Conservation (phyloP, 1,140 invertebrate species). For the Coenobita brevimanus region DNA sequence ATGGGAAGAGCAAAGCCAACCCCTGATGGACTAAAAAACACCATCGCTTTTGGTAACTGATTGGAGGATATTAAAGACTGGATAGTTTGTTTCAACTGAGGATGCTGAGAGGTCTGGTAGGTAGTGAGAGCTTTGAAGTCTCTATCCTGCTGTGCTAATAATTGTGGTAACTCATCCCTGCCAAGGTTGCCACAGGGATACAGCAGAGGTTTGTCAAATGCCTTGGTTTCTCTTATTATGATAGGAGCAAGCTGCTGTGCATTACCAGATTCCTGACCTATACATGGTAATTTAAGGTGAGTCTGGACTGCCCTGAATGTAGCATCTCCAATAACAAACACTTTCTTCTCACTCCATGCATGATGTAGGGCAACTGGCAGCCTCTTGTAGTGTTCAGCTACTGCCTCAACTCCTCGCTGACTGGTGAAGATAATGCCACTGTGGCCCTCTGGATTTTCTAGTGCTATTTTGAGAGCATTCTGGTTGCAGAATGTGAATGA, state of each 20-base stretch:
- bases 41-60: conserved; percentile 72
- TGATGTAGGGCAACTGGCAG: conserved; percentile 55
- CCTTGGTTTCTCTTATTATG: conserved; percentile 71
- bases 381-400: conserved; percentile 70
- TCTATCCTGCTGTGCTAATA: conserved; percentile 71
- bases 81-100: conserved; percentile 72
- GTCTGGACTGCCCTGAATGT: conserved; percentile 72
- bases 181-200: conserved; percentile 75
- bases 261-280: conserved; percentile 74
- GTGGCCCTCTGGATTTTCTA: conserved; percentile 71
- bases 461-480: conserved; percentile 70
- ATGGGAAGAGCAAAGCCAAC: conserved; percentile 71
- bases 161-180: conserved; percentile 72
- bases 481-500: conserved; percentile 73
- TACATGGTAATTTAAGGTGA: conserved; percentile 71
- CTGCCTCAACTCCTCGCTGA: conserved; percentile 73
- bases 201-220: conserved; percentile 73
- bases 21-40: conserved; percentile 76
- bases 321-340: conserved; percentile 75
- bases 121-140: conserved; percentile 71
- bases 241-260: conserved; percentile 73
- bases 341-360: conserved; percentile 72
- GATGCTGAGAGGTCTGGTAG: conserved; percentile 73
- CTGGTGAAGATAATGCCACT: conserved; percentile 74
- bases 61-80: conserved; percentile 70